Evolutionary conservation across 1,140 invertebrate species (phyloP).

Genomic region (Spodoptera litura): DNA sequence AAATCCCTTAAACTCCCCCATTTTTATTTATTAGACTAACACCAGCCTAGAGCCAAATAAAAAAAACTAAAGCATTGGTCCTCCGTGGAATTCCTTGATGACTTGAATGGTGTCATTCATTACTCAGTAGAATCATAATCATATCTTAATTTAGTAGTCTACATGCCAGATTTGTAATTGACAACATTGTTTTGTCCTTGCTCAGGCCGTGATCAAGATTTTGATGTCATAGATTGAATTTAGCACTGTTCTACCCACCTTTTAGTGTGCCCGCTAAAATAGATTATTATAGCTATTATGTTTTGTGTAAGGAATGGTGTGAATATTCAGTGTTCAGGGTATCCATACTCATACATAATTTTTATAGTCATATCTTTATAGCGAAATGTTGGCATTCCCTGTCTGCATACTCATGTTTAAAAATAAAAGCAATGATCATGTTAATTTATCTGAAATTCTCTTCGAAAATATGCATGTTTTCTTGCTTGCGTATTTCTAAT

Average conservation of each 20-base stretch:
- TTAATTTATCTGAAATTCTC: too few relatives aligned
- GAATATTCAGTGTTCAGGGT: background rate
- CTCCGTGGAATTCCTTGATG: background rate
- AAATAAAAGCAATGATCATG: too few relatives aligned
- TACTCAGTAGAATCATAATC: slow-evolving; percentile 18
- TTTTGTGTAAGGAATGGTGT: background rate
- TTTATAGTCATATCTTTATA: too few relatives aligned
- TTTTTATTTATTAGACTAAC: background rate
- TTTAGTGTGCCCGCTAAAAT: background rate
- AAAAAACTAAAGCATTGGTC: background rate
- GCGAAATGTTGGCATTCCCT: too few relatives aligned
- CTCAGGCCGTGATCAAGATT: slow-evolving; percentile 48
- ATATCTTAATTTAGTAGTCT: slow-evolving; percentile 43
- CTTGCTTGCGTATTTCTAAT: too few relatives aligned
- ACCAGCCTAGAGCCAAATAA: background rate
- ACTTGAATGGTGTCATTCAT: slow-evolving; percentile 10
- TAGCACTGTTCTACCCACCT: slow-evolving; percentile 21
- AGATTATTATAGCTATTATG: background rate
- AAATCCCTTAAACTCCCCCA: background rate
- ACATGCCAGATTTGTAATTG: slow-evolving; percentile 55
- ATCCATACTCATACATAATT: background rate
- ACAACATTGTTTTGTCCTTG: slow-evolving; percentile 61
- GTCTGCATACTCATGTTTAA: too few relatives aligned
- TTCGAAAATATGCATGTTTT: too few relatives aligned
- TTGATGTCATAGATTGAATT: slow-evolving; percentile 47